Evolutionary conservation across 1,140 invertebrate genomes (phyloP).

Genomic region (Drosophila athabasca): DNA sequence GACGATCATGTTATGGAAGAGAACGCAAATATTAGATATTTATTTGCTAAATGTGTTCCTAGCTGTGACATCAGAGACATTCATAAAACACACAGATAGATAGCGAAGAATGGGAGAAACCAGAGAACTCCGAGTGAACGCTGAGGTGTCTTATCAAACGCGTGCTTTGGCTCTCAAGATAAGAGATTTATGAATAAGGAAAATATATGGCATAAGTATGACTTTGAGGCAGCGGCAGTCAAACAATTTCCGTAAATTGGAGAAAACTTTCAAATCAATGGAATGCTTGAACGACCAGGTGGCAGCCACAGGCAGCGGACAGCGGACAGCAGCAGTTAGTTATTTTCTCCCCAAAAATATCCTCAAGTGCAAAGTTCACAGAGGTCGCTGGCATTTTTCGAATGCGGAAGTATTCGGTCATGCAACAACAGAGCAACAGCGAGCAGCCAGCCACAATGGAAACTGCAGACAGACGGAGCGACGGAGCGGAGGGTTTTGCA

Average conservation of each 20-base stretch:
- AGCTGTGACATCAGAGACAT: constrained; percentile 2
- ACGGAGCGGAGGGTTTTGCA: too few species aligned
- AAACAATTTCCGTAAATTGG: neutral
- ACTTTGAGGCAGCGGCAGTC: neutral
- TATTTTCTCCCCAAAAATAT: too few species aligned
- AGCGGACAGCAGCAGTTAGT: neutral
- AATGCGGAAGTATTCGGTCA: too few species aligned
- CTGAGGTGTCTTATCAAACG: constrained; percentile 24
- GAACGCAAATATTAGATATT: constrained; percentile 25
- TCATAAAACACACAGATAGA: too few species aligned
- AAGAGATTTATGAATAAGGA: neutral
- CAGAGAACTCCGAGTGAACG: neutral
- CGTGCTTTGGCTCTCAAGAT: constrained; percentile 23
- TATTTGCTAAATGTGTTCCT: constrained; percentile 18
- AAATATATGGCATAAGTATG: too few species aligned
- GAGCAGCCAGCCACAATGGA: too few species aligned
- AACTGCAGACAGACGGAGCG: too few species aligned
- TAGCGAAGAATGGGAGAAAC: constrained; percentile 11
- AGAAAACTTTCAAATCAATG: too few species aligned
- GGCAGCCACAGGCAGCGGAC: constrained; percentile 5
- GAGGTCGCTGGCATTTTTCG: too few species aligned
- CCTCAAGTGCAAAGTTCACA: too few species aligned
- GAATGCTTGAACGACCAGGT: too few species aligned
- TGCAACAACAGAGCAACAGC: too few species aligned
- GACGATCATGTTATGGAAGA: constrained; percentile 17